Base-by-base conservation (phyloP, 2,797 vertebrate genomes). In the Ptychadena robeensis region DNA sequence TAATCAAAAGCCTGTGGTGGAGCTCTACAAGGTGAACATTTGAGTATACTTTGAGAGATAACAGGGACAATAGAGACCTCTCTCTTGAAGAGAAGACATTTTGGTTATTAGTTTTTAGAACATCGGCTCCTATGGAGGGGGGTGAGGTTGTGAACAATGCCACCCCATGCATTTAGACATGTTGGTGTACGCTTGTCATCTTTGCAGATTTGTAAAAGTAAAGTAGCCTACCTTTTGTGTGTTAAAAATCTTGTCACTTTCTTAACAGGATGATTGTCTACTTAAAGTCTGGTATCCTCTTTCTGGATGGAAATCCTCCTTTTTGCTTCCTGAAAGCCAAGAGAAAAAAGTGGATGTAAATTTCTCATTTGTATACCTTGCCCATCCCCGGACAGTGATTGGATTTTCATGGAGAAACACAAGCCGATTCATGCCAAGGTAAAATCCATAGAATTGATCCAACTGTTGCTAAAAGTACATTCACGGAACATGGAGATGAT, bases 201-300 rank as follows among this genome's bases (percentile, higher is more conserved):
- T n/a, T n/a, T n/a, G n/a, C n/a, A n/a, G n/a, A n/a, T n/a, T n/a
- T n/a, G n/a, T n/a, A n/a, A n/a, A n/a, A n/a, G n/a, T n/a, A n/a
- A n/a, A n/a, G n/a, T n/a, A n/a, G n/a, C n/a, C n/a, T n/a, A n/a
- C n/a, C 44, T 2, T 22, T 53, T 22, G 15, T 53, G 44, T 22
- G 22, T 22, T 5, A 53, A 15, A 38, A 38, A 53, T 5, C 9
- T 18, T 1, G 6, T n/a, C 7, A 22, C 15, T 53, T 15, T 89
- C 88, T 87, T 64, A 81, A 65, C 92, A 99, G 98, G 96, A 98
- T 91, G 98, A 99, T 87, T 98, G 97, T 91, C 93, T 99, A 84
- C 89, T 99, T 83, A 99, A 99, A 90, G 96, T 99, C 71, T 99
- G 97, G 98, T 99, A 99, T 87, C 94, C 96, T 71, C 96, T 95